Base-by-base conservation (phyloP, 2,797 vertebrate genomes). In the Cossypha niveicapilla region DNA sequence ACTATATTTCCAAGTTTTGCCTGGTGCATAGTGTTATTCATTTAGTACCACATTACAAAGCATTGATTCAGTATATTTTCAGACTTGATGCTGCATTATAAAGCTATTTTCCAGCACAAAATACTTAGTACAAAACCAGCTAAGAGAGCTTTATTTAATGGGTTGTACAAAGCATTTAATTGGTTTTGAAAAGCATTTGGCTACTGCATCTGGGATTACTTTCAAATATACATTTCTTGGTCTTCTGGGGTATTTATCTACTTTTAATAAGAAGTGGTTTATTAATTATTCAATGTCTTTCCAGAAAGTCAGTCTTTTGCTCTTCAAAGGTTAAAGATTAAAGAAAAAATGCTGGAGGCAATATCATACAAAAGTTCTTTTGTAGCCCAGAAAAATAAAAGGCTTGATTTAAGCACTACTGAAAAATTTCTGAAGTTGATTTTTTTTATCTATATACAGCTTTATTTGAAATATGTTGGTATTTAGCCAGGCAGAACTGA, bases 311-410 rank as follows among this genome's bases (percentile, higher is more conserved):
- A 79, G 45, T 92, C 60, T 80, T 93, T 86, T 92, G 21, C 61
- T 91, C 27, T 45, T 88, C 60, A 94, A 91, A 96, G 68, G 71
- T 94, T 96, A 97, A 97, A 97, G 94, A 90, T 94, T 92, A 90
- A 94, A 74, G 54, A 80, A 90, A 90, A 95, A 80, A 72, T 68
- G 48, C 83, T 70, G 66, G 66, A 91, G 62, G 93, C 80, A 96
- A 85, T 63, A 87, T 63, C 81, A 88, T 60, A 97, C 88, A 97
- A 93, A 95, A 70, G 24, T 86, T 93, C 86, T 92, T 95, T 95
- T 94, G 85, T 96, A 73, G 51, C 72, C 65, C 70, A 58, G 78
- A 79, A 73, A 82, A 84, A 90, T n/a, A 78, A 75, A 95, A 93
- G 32, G 12, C 54, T 58, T 58, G 2, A 90, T 89, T 94, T 94